Base-by-base conservation (phyloP, 2,113 vertebrate species). In the Ceyx melanurus region DNA sequence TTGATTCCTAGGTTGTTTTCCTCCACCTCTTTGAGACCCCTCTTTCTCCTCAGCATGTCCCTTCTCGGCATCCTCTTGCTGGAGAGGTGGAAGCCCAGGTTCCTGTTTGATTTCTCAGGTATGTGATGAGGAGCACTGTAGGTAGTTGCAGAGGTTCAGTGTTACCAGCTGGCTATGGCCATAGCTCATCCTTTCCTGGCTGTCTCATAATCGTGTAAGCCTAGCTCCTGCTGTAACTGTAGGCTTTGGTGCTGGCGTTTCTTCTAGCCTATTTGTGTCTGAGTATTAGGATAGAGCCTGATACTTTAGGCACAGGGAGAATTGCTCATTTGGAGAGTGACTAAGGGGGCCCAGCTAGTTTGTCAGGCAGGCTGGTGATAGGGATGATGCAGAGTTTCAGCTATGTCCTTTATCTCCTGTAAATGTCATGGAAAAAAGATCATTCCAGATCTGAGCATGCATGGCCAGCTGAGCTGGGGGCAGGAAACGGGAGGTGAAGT, bases 61-160 rank as follows among this genome's bases (percentile, higher is more conserved):
- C 97, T 99, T 86, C 95, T 99, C 93, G 98, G 98, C 37, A 96
- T 99, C 31, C 97, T 99, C 89, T 95, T 99, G 12, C 91, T 99
- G 98, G 99, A 99, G 84, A 98, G 98, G 92, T 99, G 99, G 98
- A 99, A 99, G 97, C 98, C 98, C 83, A 96, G 93, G 73, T 98
- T 98, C 94, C 90, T 99, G 43, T 97, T 98, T 65, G 97, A 97
- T 76, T 96, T 98, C 62, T 95, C 97, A 91, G 98, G 99, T 99
- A 97, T 94, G 97, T 93, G 89, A 40, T 67, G 50, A 40, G 68
- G 45, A 35, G 29, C 23, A 19, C 31, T 76, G 75, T 42, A 83
- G 53, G 16, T 21, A 54, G 15, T 51, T 60, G 42, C 51, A 15
- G 25, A 11, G 20, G 56, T 76, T 26, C 53, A 2, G 14, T 28